Percentiles rank a stretch among this genome's conserved stretches.
phyloP scores from a whole-genome alignment of 2,888 invertebrate genomes.

The Cepaea hortensis region DNA sequence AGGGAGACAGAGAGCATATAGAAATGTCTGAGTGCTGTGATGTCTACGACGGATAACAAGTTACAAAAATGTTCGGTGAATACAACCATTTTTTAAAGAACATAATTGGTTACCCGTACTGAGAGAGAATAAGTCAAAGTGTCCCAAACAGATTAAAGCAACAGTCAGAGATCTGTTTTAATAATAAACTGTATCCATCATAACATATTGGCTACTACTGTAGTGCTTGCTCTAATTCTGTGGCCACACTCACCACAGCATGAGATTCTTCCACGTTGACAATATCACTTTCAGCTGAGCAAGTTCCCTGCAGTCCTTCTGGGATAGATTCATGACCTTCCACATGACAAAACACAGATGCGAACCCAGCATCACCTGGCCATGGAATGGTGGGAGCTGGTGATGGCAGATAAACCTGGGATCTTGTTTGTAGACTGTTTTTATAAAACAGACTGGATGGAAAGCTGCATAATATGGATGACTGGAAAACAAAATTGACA shows the following conservation, averaged over 20 bases:
- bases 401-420: background rate
- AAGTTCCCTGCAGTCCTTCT: background rate
- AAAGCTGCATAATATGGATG: slow-evolving; percentile 19
- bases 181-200: no score
- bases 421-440: slow-evolving; percentile 13
- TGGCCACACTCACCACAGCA: slow-evolving; percentile 23
- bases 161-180: no score
- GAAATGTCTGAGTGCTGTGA: no score
- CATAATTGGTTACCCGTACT: no score
- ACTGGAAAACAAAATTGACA: slow-evolving; percentile 19
- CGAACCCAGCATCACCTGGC: slow-evolving; percentile 41
- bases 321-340: slow-evolving; percentile 10
- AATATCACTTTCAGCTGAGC: slow-evolving; percentile 27
- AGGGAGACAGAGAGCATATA: no score
- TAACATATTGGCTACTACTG: no score
- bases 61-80: no score
- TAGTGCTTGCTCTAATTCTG: no score
- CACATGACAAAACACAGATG: slow-evolving; percentile 43
- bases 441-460: slow-evolving; percentile 37
- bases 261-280: slow-evolving; percentile 21
- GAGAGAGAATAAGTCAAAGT: no score
- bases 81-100: no score
- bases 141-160: no score
- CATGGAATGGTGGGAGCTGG: slow-evolving; percentile 36
- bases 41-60: no score